Percentiles rank a stretch among this genome's conserved stretches.
These are phyloP conservation scores for Allophyes oxyacanthae DNA, from an alignment of 2,888 invertebrate genomes.

Conservation along the genomic window DNA sequence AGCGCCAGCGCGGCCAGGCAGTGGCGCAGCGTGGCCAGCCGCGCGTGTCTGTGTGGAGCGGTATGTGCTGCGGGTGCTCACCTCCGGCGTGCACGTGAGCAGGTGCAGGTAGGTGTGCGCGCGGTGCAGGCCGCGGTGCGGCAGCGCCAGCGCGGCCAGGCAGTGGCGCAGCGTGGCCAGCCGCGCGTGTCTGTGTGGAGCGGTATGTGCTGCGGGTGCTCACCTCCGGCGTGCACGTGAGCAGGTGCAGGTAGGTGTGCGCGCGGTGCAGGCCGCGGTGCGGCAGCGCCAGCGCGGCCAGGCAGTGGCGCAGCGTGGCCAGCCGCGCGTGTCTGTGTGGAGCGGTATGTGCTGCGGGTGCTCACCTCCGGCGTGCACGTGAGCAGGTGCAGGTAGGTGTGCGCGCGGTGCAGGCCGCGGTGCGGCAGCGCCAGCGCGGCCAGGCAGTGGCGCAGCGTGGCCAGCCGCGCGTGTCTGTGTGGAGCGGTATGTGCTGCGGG, in stretches of 20 bases:
- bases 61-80: constrained; percentile 84
- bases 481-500: too few species aligned
- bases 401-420: constrained; percentile 68
- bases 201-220: constrained; percentile 79
- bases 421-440: constrained; percentile 84
- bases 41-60: constrained; percentile 50
- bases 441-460: too few species aligned
- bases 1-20: constrained; percentile 90
- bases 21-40: neutral
- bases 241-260: constrained; percentile 95
- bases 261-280: constrained; percentile 65
- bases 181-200: constrained; percentile 50
- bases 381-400: constrained; percentile 96
- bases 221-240: constrained; percentile 95
- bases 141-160: constrained; percentile 91
- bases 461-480: too few species aligned
- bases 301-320: too few species aligned
- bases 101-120: constrained; percentile 97
- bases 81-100: constrained; percentile 97
- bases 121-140: constrained; percentile 92
- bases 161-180: too few species aligned
- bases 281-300: constrained; percentile 85
- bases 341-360: constrained; percentile 71
- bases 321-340: constrained; percentile 53
- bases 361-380: constrained; percentile 95